phyloP scores from a whole-genome alignment of 2,888 invertebrate genomes.

The Seira sanloemensis region DNA sequence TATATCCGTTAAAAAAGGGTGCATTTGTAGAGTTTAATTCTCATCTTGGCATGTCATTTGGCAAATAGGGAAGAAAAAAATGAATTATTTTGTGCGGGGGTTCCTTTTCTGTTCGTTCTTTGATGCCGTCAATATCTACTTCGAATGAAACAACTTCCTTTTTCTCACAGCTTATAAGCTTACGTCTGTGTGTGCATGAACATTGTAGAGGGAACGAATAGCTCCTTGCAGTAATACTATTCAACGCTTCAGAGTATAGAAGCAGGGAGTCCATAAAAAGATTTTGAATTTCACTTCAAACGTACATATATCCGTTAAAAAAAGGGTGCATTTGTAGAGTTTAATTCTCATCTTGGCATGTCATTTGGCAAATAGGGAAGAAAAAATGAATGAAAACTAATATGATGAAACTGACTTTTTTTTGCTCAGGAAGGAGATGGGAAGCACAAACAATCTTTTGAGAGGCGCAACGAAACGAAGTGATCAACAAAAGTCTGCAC shows the following conservation, averaged over 20 bases:
- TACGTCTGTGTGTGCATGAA: neutral
- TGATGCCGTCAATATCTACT: neutral
- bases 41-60: neutral
- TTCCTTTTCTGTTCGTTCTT: neutral
- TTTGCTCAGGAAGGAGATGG: neutral
- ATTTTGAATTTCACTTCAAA: no score
- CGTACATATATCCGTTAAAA: neutral
- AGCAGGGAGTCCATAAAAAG: no score
- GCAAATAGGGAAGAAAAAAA: constrained; percentile 11
- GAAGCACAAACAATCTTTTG: neutral
- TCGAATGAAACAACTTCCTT: neutral
- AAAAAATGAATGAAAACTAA: neutral
- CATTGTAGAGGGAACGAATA: no score
- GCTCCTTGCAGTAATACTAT: neutral
- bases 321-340: no score
- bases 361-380: constrained; percentile 8
- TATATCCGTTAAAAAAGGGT: neutral
- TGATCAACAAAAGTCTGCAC: constrained; percentile 1
- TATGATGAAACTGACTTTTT: no score
- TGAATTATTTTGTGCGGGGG: constrained; percentile 15
- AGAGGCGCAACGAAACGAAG: neutral
- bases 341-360: neutral
- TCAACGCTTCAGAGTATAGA: neutral
- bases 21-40: no score
- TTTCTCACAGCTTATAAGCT: neutral